A percentile compares a stretch with the other conserved stretches of the same genome.
These are phyloP conservation scores for Ylistrum balloti DNA, from an alignment of 1,140 invertebrate genomes.

Conservation along the genomic window DNA sequence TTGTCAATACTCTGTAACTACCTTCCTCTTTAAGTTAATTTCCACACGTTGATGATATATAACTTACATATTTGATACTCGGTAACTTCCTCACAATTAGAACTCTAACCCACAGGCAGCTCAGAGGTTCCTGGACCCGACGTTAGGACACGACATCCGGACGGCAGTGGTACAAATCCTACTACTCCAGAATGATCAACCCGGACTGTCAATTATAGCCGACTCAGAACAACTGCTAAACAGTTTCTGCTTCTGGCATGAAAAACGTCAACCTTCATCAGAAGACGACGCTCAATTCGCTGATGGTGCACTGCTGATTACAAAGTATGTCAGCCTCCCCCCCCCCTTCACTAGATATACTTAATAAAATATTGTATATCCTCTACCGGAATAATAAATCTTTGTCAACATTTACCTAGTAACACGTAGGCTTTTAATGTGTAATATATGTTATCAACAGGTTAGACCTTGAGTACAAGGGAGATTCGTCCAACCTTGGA, in stretches of 20 bases:
- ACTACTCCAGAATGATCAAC: constrained; percentile 59
- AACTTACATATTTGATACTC: no score
- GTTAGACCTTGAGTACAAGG: constrained; percentile 49
- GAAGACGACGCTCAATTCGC: constrained; percentile 61
- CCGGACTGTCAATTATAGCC: constrained; percentile 61
- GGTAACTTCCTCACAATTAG: neutral
- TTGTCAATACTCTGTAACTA: no score
- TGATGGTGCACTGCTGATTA: constrained; percentile 70
- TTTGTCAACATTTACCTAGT: no score
- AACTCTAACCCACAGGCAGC: no score
- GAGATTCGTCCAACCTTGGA: constrained; percentile 55
- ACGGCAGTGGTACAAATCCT: constrained; percentile 55
- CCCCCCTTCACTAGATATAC: no score
- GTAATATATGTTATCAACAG: constrained; percentile 46
- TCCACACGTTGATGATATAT: no score
- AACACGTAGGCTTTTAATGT: no score
- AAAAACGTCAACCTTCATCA: constrained; percentile 54
- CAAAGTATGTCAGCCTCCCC: constrained; percentile 71
- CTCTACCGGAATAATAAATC: no score
- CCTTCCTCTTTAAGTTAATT: no score
- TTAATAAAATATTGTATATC: no score
- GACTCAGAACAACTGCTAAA: constrained; percentile 65
- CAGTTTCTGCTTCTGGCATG: constrained; percentile 75
- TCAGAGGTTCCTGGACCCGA: constrained; percentile 63
- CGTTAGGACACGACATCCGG: constrained; percentile 62